Conservation (phyloP, 1,140 invertebrate genomes). For the Drosophila ohnishii region DNA sequence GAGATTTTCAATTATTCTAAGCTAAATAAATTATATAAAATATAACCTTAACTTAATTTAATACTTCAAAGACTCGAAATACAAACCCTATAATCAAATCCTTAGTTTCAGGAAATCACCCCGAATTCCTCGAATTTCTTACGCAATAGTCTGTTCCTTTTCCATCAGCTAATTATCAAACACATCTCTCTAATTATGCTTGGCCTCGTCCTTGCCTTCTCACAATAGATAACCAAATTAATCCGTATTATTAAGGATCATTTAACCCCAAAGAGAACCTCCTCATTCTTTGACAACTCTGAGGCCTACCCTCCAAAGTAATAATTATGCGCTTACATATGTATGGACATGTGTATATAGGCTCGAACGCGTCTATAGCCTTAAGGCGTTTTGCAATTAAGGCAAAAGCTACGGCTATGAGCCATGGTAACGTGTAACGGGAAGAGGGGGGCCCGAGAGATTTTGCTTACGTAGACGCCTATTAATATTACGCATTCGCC, state of each 20-base stretch:
- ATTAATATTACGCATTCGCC: constrained; percentile 74
- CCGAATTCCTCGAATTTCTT: not conserved
- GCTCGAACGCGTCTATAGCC: constrained; percentile 35
- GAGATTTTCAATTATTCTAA: too few species aligned
- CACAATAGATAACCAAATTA: constrained; percentile 18
- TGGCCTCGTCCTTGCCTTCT: not conserved
- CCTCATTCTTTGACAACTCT: constrained; percentile 2
- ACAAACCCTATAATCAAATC: not conserved
- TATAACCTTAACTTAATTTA: not conserved
- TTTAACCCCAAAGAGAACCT: constrained; percentile 2
- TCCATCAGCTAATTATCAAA: not conserved
- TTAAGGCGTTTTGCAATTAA: constrained; percentile 64
- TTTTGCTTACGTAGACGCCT: constrained; percentile 63
- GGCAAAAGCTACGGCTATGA: constrained; percentile 36
- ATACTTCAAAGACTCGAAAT: not conserved
- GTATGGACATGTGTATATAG: constrained; percentile 14
- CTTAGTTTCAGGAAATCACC: not conserved
- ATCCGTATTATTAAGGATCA: constrained; percentile 15
- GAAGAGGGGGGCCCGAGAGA: constrained; percentile 14
- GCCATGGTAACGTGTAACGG: constrained; percentile 22
- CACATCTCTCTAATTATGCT: constrained; percentile 12
- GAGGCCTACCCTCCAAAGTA: constrained; percentile 11
- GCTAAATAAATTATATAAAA: not conserved
- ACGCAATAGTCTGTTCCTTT: too few species aligned
- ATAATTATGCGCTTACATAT: constrained; percentile 27